Conservation (phyloP, 2,888 invertebrate genomes). For the Eulithis prunata region DNA sequence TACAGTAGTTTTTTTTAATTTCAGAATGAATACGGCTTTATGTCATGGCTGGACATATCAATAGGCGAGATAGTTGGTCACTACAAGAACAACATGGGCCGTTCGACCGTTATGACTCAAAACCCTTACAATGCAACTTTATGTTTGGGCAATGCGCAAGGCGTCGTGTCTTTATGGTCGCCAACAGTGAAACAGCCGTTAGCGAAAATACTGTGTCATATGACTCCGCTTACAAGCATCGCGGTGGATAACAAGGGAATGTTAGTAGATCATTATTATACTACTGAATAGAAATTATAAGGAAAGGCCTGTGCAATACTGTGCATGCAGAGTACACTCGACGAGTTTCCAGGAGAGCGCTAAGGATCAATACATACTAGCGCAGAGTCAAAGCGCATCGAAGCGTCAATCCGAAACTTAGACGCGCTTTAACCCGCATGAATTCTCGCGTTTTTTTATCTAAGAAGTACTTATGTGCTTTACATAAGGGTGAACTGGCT, state of each 20-base stretch:
- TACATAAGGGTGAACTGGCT: too few species aligned
- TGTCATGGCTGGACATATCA: constrained; percentile 97
- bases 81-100: constrained; percentile 90
- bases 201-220: constrained; percentile 96
- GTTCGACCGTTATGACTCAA: constrained; percentile 93
- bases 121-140: constrained; percentile 97
- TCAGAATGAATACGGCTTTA: constrained; percentile 89
- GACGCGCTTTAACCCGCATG: too few species aligned
- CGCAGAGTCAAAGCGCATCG: too few species aligned
- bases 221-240: constrained; percentile 90
- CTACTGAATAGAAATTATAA: too few species aligned
- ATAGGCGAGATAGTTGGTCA: constrained; percentile 94
- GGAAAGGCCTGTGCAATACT: too few species aligned
- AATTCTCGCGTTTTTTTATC: too few species aligned
- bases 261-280: constrained; percentile 77
- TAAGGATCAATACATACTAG: too few species aligned
- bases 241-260: constrained; percentile 93
- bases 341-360: too few species aligned
- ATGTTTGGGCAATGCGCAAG: constrained; percentile 95
- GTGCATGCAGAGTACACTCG: too few species aligned
- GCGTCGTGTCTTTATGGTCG: constrained; percentile 97
- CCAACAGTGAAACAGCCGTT: constrained; percentile 94
- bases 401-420: too few species aligned
- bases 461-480: too few species aligned
- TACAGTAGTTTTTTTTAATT: constrained; percentile 30